Base-by-base conservation (phyloP, 2,797 vertebrate genomes). In the Parauchenoglanis punctatus region DNA sequence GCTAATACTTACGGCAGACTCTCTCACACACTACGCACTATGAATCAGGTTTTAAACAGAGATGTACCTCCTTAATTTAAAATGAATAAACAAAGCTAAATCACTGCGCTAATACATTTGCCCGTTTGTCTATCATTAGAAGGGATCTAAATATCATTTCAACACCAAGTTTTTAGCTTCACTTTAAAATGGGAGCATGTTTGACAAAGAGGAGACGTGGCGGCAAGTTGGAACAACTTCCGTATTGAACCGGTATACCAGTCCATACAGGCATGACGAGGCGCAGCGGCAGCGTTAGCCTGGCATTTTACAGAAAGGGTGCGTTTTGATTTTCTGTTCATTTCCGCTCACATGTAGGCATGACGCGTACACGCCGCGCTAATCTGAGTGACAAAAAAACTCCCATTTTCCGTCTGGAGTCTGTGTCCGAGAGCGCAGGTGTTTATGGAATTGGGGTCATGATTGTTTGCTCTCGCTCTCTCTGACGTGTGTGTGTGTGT, bases 251-350 rank as follows among this genome's bases (percentile, higher is more conserved):
- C 28, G 10, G 58, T 52, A 6, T 54, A 23, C 81, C 61, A 23
- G 81, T 83, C n/a, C 46, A 5, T 68, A 68, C 81, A 83, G n/a
- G 81, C 81, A 68, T 54, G 81, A 52, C 81, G 17, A 63, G 78
- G 78, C 58, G 61, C 35, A 17, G 78, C 78, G 1, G 40, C 12
- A 7, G 80, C 0, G 28, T 54, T 54, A 4, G 46, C n/a, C 46
- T 68, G n/a, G 12, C 63, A 35, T 65, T 81, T 81, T 17, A 65
- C 23, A 63, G 12, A 49, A 65, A 65, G 80, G 59, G 59, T 2
- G 80, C 49, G 80, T 28, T 49, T 10, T 0, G 4, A 2, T 8
- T 65, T 12, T 63, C 12, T n/a, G 58, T 35, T 61, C 0, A 4
- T 58, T 78, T 78, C 28, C 54, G 28, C 17, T 58, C 28, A 58